Conservation (phyloP, 2,888 invertebrate species). For the Scotopteryx bipunctaria region DNA sequence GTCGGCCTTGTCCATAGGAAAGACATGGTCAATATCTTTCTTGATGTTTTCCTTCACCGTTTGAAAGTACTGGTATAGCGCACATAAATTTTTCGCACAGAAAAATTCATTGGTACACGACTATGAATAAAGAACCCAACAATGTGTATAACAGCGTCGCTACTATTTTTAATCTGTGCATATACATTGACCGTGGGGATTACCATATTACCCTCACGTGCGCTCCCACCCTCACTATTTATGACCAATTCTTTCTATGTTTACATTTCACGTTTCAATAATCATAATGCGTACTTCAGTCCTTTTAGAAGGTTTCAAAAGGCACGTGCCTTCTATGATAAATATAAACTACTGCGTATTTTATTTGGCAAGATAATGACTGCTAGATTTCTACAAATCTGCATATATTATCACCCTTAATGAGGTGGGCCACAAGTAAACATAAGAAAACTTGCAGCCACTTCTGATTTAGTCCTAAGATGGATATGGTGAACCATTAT, state of each 20-base stretch:
- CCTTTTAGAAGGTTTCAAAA: slow-evolving; percentile 27
- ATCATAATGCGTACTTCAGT: slow-evolving; percentile 43
- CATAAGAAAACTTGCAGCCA: too few species aligned
- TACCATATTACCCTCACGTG: slow-evolving; percentile 27
- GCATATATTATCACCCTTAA: too few species aligned
- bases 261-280: slow-evolving; percentile 58
- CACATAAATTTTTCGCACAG: background rate
- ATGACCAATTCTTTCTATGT: slow-evolving; percentile 52
- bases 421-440: too few species aligned
- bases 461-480: too few species aligned
- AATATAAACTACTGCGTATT: slow-evolving; percentile 27
- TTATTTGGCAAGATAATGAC: slow-evolving; percentile 21
- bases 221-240: slow-evolving; percentile 32
- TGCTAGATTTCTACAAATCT: too few species aligned
- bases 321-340: slow-evolving; percentile 33
- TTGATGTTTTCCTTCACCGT: too few species aligned
- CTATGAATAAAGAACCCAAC: background rate
- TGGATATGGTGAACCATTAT: too few species aligned
- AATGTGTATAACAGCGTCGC: slow-evolving; percentile 43
- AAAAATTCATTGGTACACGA: background rate
- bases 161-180: slow-evolving; percentile 13
- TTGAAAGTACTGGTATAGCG: too few species aligned
- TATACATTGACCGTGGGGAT: slow-evolving; percentile 29
- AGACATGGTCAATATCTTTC: too few species aligned
- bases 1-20: too few species aligned